phyloP scores from a whole-genome alignment of 53 echinoderm and acorn worm species.

The Pentamera pediparva region DNA sequence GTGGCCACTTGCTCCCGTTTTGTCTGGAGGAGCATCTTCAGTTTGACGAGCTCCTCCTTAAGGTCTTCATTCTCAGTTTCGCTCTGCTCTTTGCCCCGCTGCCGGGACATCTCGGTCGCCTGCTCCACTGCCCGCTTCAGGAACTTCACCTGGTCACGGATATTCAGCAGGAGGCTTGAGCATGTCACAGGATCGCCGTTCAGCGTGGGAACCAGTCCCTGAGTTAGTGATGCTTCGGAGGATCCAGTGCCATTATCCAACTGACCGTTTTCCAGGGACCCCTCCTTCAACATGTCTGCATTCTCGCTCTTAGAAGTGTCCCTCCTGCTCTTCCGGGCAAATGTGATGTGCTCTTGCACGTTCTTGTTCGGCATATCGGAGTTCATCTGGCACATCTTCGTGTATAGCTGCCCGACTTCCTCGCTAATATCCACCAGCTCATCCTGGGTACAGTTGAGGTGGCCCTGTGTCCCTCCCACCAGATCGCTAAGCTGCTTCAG shows the following conservation, averaged over 20 bases:
- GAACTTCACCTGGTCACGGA: constrained; percentile 81
- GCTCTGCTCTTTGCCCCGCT: constrained; percentile 55
- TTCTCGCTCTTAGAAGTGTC: constrained; percentile 87
- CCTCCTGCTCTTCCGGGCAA: constrained; percentile 77
- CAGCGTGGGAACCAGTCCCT: constrained; percentile 44
- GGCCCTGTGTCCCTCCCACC: constrained; percentile 76
- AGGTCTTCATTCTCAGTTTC: constrained; percentile 77
- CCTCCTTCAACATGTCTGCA: constrained; percentile 71
- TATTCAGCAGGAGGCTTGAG: constrained; percentile 57
- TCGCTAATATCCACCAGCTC: constrained; percentile 86
- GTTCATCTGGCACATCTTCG: constrained; percentile 89
- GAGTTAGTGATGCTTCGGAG: constrained; percentile 20
- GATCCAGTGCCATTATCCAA: constrained; percentile 35
- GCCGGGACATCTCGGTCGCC: constrained; percentile 69
- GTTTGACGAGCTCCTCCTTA: constrained; percentile 71
- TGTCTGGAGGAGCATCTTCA: constrained; percentile 56
- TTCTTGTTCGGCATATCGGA: constrained; percentile 84
- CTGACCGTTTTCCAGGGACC: constrained; percentile 45
- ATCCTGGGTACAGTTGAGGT: constrained; percentile 85
- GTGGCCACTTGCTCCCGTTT: constrained; percentile 85
- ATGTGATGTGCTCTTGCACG: constrained; percentile 87
- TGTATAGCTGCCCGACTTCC: constrained; percentile 89
- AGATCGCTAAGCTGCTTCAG: constrained; percentile 71
- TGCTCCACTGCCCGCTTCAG: constrained; percentile 84
- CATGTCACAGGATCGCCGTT: constrained; percentile 74